Base-by-base conservation (phyloP, 2,888 invertebrate species). In the Darwinula stevensoni region DNA sequence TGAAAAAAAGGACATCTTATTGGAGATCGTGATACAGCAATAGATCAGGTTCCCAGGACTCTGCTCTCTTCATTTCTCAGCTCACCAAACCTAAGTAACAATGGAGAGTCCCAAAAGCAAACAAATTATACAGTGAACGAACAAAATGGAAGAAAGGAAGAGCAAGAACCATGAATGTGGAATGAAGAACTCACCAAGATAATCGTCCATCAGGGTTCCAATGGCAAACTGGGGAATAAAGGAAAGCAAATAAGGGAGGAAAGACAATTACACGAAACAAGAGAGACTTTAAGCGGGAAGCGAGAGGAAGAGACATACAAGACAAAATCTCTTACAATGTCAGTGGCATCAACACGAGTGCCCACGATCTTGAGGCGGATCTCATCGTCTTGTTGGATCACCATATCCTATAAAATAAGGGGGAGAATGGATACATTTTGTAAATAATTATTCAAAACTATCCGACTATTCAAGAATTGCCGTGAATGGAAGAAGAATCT, bases 171-270 rank as follows among this genome's bases (percentile, higher is more conserved):
- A n/a, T n/a, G n/a, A n/a, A n/a, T n/a, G n/a, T n/a, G n/a, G n/a
- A n/a, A n/a, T n/a, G n/a, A n/a, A n/a, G n/a, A n/a, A 27, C 18
- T 37, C 55, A 44, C 94, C 94, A 46, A 97, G 57, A 51, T 78
- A 97, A 56, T 97, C 94, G 46, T 97, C 94, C 94, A 97, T 97
- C 32, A 97, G 58, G 1, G 94, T 91, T 38, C 94, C 94, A 52
- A 97, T 94, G 2, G 91, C 91, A 61, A 97, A 97, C 80, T 84
- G 58, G 6, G 9, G n/a, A 6, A 16, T 16, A 4, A 3, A 27
- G 15, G n/a, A 30, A 4, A 17, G 18, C 15, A 11, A 9, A 30
- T 22, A 35, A 35, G 6, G n/a, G 6, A 27, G 9, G 11, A n/a
- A 3, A 15, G 17, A n/a, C n/a, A 11, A 16, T 22, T n/a, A n/a